Conservation (phyloP, 1,140 invertebrate species). For the Brachionus plicatilis region DNA sequence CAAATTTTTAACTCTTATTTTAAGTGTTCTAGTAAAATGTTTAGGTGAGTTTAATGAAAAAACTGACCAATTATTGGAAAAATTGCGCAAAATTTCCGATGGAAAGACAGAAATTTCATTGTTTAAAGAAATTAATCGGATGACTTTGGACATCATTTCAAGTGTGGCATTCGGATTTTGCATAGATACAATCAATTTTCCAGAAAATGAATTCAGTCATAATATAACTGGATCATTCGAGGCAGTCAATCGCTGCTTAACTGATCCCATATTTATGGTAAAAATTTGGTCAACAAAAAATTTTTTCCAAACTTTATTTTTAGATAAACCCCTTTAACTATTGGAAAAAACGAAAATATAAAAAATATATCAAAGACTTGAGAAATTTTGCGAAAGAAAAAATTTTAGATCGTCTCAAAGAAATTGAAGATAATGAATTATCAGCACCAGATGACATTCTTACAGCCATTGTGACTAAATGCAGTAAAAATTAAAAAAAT, state of each 20-base stretch:
- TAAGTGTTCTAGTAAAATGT: background rate
- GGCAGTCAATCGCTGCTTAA: background rate
- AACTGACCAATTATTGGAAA: background rate
- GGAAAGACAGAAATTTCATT: background rate
- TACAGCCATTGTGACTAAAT: background rate
- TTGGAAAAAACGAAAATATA: constrained; percentile 14
- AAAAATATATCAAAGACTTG: background rate
- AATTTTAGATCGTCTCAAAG: background rate
- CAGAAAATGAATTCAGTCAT: background rate
- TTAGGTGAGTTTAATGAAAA: background rate
- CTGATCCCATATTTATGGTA: constrained; percentile 3
- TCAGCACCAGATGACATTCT: constrained; percentile 9
- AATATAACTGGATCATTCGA: background rate
- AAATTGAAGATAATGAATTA: background rate
- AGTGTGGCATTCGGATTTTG: constrained; percentile 29
- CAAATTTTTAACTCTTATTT: too few relatives aligned
- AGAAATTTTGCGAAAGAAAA: background rate
- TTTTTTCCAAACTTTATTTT: background rate
- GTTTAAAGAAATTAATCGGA: constrained; percentile 38
- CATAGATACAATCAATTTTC: constrained; percentile 13
- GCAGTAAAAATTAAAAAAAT: background rate
- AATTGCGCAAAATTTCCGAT: background rate
- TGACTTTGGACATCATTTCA: constrained; percentile 25
- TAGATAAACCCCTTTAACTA: background rate
- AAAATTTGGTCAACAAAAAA: background rate